These are phyloP conservation scores for Lerema accius DNA, from an alignment of 1,140 invertebrate species.

Conservation along the genomic window DNA sequence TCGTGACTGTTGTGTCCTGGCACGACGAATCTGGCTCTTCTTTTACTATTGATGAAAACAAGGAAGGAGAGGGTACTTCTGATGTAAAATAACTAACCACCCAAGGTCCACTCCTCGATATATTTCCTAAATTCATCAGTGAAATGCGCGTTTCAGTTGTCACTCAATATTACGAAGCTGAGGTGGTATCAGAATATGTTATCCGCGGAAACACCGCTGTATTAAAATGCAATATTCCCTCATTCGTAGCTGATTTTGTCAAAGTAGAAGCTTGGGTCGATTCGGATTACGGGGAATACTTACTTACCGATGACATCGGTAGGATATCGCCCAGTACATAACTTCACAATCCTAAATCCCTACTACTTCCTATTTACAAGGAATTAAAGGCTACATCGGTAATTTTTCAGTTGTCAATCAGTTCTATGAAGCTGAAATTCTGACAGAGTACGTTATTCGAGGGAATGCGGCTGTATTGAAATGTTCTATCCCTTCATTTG, in stretches of 20 bases:
- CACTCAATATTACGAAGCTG: constrained; percentile 94
- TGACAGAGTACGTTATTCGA: constrained; percentile 91
- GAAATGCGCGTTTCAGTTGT: constrained; percentile 87
- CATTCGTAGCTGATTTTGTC: constrained; percentile 95
- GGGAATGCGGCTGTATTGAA: constrained; percentile 91
- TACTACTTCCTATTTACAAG: constrained; percentile 6
- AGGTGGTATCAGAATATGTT: constrained; percentile 96
- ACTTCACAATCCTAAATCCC: constrained; percentile 24
- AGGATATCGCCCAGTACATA: constrained; percentile 38
- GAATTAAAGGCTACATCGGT: constrained; percentile 12
- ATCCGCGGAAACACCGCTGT: constrained; percentile 96
- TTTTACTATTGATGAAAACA: constrained; percentile 84
- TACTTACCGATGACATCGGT: constrained; percentile 76
- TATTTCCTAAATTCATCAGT: constrained; percentile 28
- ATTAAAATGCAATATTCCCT: constrained; percentile 95
- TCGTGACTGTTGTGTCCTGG: constrained; percentile 95
- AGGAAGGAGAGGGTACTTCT: constrained; percentile 82
- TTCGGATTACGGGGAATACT: constrained; percentile 88
- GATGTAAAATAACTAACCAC: constrained; percentile 15
- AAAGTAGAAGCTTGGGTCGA: constrained; percentile 94
- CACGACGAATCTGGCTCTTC: constrained; percentile 88
- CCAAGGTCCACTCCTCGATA: constrained; percentile 33
- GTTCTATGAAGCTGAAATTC: constrained; percentile 90
- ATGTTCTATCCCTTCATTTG: constrained; percentile 91
- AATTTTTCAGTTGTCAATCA: constrained; percentile 89